Conservation (phyloP, 2,888 invertebrate species). For the Hipparchia sbordonii region DNA sequence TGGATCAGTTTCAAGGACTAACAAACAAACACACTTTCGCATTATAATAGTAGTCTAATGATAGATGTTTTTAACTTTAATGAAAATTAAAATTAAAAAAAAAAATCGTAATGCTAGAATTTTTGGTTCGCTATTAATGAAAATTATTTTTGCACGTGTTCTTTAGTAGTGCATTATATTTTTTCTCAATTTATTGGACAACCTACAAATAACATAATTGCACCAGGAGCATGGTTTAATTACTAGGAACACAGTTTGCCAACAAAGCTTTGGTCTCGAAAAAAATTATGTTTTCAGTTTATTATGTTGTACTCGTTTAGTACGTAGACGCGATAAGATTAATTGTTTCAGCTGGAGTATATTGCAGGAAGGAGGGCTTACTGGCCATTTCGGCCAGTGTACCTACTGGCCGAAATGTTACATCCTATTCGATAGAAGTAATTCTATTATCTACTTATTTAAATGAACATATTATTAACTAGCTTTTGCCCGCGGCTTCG, state of each 20-base stretch:
- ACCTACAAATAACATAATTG: neutral
- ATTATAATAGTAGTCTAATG: no score
- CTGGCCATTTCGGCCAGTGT: no score
- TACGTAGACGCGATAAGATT: neutral
- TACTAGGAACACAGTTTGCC: neutral
- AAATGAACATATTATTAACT: no score
- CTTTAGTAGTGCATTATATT: no score
- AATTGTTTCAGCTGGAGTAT: neutral
- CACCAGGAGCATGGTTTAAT: neutral
- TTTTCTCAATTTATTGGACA: neutral
- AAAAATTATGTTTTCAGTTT: neutral
- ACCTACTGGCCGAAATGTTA: neutral
- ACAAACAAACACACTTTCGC: no score
- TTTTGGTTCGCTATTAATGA: no score
- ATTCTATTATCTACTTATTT: neutral
- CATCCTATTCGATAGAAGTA: neutral
- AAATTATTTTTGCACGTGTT: no score
- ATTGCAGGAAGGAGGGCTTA: neutral
- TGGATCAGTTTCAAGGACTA: no score
- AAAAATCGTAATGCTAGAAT: no score
- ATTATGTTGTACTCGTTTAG: slow-evolving; percentile 7
- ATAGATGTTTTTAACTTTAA: no score
- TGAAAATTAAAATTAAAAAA: no score
- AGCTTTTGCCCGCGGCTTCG: no score
- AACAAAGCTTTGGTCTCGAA: neutral